Percentiles rank a stretch among this genome's conserved stretches.
These are phyloP conservation scores for Girardia tigrina DNA, from an alignment of 2,888 invertebrate species.

Conservation along the genomic window DNA sequence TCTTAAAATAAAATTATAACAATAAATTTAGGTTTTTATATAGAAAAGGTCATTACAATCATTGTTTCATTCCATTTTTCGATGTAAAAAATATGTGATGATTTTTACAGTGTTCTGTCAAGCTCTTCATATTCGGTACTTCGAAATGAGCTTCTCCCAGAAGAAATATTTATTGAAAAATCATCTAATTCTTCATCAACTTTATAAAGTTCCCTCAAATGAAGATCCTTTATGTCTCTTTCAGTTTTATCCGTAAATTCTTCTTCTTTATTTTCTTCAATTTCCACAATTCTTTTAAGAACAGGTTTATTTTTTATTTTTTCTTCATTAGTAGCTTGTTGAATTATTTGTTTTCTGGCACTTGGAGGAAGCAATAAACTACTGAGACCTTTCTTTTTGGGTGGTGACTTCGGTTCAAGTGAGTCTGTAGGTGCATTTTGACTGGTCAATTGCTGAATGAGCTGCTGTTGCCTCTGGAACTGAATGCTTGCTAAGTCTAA, in stretches of 20 bases:
- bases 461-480: conserved; percentile 28
- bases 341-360: conserved; percentile 32
- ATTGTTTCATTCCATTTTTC: not conserved
- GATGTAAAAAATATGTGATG: not conserved
- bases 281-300: conserved; percentile 19
- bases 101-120: not conserved
- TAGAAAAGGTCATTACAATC: not conserved
- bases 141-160: conserved; percentile 9
- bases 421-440: not conserved
- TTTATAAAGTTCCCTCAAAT: conserved; percentile 33
- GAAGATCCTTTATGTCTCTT: conserved; percentile 28
- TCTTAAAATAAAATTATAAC: not conserved
- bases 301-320: conserved; percentile 3
- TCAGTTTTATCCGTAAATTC: conserved; percentile 31
- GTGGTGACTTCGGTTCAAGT: conserved; percentile 21
- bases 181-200: conserved; percentile 32
- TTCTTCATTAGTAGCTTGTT: not conserved
- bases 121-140: conserved; percentile 15
- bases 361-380: conserved; percentile 36
- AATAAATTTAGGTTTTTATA: conserved; percentile 5
- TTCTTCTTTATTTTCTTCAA: conserved; percentile 26
- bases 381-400: conserved; percentile 27
- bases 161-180: conserved; percentile 2
- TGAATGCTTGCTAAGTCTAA: conserved; percentile 25
- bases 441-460: not conserved